Conservation (phyloP, 2,797 vertebrate genomes). For the Decapterus maruadsi region DNA sequence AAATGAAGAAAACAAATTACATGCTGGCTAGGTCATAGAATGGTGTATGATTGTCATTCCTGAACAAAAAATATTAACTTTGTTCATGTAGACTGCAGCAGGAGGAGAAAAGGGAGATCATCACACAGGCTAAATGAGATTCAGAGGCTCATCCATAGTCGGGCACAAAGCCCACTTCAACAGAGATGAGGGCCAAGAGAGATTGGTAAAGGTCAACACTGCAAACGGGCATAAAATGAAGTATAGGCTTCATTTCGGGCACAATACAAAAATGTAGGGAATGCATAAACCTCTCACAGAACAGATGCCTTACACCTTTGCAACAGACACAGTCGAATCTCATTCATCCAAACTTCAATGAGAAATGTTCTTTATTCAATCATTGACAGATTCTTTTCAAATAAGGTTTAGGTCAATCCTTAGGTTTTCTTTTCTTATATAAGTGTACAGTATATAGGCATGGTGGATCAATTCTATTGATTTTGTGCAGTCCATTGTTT, state of each 20-base stretch:
- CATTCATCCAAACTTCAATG: conserved; percentile 47
- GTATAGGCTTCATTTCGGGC: conserved; percentile 74
- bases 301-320: conserved; percentile 34
- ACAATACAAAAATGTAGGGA: conserved; percentile 70
- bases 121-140: conserved; percentile 82
- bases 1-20: conserved; percentile 41
- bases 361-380: conserved; percentile 27
- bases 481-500: neutral
- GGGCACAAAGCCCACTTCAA: conserved; percentile 80
- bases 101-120: conserved; percentile 68
- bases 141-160: conserved; percentile 82
- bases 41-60: conserved; percentile 52
- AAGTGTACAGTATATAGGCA: neutral
- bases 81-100: conserved; percentile 68
- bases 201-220: conserved; percentile 84
- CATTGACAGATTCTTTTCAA: conserved; percentile 25
- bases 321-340: conserved; percentile 21
- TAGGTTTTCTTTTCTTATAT: neutral
- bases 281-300: conserved; percentile 59
- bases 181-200: conserved; percentile 82
- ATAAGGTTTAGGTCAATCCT: conserved; percentile 2
- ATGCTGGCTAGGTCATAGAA: conserved; percentile 43
- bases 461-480: neutral
- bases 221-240: conserved; percentile 81
- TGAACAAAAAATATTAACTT: conserved; percentile 75